Conservation (phyloP, 2,113 vertebrate species). For the Cynocephalus volans region DNA sequence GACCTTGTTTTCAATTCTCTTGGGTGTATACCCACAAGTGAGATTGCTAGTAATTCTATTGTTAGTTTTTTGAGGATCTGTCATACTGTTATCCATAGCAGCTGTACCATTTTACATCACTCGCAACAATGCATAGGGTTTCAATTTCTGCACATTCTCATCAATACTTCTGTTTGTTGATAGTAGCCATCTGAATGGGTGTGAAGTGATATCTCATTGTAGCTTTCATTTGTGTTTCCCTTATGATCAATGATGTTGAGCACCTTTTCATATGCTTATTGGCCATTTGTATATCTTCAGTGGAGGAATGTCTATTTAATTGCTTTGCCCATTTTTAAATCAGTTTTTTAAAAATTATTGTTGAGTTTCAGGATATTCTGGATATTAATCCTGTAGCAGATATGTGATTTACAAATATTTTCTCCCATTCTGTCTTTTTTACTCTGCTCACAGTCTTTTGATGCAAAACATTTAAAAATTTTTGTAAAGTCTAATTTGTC, state of each 20-base stretch:
- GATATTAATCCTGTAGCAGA: neutral
- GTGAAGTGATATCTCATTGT: neutral
- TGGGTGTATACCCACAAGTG: neutral
- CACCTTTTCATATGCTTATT: neutral
- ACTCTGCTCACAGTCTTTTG: neutral
- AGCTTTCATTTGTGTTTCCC: neutral
- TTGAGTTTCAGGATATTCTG: neutral
- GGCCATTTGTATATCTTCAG: neutral
- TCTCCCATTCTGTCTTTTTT: neutral
- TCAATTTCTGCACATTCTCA: neutral
- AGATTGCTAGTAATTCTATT: too few species aligned
- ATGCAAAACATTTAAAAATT: neutral
- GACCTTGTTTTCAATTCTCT: too few species aligned
- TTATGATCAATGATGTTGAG: neutral
- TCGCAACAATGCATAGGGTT: too few species aligned
- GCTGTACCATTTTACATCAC: neutral
- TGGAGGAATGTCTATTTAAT: neutral
- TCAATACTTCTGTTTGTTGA: neutral
- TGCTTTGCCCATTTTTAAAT: neutral
- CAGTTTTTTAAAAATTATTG: neutral
- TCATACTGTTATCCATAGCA: too few species aligned
- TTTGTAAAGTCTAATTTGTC: neutral
- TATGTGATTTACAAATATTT: neutral
- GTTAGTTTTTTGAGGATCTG: too few species aligned
- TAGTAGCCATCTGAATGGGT: neutral